A percentile compares a stretch with the other conserved stretches of the same genome.
Conservation (phyloP, 2,797 vertebrate genomes). For the Enteromius trimaculatus region DNA sequence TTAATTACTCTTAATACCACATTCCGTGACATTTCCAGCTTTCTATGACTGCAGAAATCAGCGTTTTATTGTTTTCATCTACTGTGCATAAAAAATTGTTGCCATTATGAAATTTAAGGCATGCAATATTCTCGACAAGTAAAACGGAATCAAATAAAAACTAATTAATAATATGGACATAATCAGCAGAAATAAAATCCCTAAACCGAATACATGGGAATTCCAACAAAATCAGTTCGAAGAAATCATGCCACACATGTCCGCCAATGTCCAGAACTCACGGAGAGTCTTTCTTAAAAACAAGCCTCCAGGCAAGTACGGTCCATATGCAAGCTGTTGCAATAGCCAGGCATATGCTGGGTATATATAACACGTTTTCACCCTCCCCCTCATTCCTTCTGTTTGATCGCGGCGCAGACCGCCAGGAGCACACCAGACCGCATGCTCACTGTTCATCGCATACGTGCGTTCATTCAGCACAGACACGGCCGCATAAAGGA, state of each 20-base stretch:
- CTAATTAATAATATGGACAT: background rate
- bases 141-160: background rate
- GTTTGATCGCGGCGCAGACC: slow-evolving; percentile 60
- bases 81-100: background rate
- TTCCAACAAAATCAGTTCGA: slow-evolving; percentile 1
- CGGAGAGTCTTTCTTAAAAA: slow-evolving; percentile 67
- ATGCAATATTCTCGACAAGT: background rate
- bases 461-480: slow-evolving; percentile 52
- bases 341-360: slow-evolving; percentile 74
- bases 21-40: background rate
- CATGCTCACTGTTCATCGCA: slow-evolving; percentile 52
- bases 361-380: slow-evolving; percentile 64
- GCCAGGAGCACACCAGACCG: slow-evolving; percentile 56
- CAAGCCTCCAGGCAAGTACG: slow-evolving; percentile 72
- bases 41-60: background rate
- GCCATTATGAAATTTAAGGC: background rate
- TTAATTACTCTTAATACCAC: background rate
- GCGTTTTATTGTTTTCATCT: background rate
- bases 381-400: slow-evolving; percentile 58
- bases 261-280: slow-evolving; percentile 63
- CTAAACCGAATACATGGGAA: background rate
- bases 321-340: slow-evolving; percentile 74
- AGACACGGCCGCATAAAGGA: slow-evolving; percentile 40
- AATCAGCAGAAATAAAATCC: background rate
- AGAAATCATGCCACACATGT: slow-evolving; percentile 31